These are phyloP conservation scores for Steromphala cineraria DNA, from an alignment of 2,888 invertebrate species.

Conservation along the genomic window DNA sequence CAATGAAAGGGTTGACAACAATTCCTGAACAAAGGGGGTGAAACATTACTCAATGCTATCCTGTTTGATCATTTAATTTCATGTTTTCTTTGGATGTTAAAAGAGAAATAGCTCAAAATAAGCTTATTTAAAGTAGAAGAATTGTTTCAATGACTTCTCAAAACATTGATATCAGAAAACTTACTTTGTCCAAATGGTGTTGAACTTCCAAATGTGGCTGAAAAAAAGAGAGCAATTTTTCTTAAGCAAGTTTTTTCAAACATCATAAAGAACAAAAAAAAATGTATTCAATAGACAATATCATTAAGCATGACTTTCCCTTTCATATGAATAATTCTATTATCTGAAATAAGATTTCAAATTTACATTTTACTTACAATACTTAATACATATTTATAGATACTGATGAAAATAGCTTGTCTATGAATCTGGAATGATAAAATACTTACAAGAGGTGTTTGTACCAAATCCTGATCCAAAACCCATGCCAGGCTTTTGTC, in stretches of 20 bases:
- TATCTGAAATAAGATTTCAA: too few species aligned
- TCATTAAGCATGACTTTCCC: not conserved
- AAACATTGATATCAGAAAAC: not conserved
- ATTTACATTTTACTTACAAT: too few species aligned
- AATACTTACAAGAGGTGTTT: not conserved
- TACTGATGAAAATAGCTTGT: too few species aligned
- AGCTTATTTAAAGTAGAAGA: not conserved
- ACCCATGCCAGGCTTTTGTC: not conserved
- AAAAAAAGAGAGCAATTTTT: conserved; percentile 6
- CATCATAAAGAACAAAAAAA: too few species aligned
- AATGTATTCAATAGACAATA: not conserved
- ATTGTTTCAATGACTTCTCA: not conserved
- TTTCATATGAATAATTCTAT: too few species aligned
- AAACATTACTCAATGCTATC: too few species aligned
- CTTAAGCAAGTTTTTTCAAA: not conserved
- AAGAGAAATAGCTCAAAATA: too few species aligned
- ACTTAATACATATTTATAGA: too few species aligned
- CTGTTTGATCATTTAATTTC: too few species aligned
- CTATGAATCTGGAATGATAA: not conserved
- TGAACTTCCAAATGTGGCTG: conserved; percentile 37
- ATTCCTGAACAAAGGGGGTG: too few species aligned
- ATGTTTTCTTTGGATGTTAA: too few species aligned
- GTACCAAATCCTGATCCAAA: not conserved
- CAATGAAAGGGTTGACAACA: too few species aligned
- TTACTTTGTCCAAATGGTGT: conserved; percentile 41